phyloP scores from a whole-genome alignment of 2,888 invertebrate genomes.

The Drosophila barbarae region DNA sequence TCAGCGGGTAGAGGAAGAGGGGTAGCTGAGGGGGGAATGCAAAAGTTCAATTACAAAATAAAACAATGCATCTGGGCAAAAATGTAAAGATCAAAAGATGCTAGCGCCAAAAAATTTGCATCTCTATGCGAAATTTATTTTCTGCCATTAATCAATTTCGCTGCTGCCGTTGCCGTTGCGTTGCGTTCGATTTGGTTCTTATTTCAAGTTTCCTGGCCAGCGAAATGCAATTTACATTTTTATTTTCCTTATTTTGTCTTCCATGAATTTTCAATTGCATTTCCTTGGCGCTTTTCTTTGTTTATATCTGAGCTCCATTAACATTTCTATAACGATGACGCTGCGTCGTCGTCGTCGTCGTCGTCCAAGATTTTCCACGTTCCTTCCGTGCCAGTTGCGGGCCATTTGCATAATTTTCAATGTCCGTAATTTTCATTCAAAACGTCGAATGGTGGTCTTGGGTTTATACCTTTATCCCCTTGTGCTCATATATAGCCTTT shows the following conservation, averaged over 20 bases:
- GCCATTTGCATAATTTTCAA: constrained; percentile 69
- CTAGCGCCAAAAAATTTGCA: constrained; percentile 37
- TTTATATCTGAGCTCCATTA: constrained; percentile 44
- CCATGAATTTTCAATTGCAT: constrained; percentile 59
- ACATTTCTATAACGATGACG: constrained; percentile 58
- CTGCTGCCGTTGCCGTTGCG: constrained; percentile 13
- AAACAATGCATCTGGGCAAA: constrained; percentile 36
- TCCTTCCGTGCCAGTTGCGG: constrained; percentile 10
- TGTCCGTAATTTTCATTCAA: constrained; percentile 55
- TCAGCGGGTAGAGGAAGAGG: neutral
- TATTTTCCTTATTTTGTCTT: constrained; percentile 26
- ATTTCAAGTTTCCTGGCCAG: constrained; percentile 9
- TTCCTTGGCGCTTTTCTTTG: constrained; percentile 32
- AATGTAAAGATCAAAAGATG: constrained; percentile 57
- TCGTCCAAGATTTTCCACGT: constrained; percentile 44
- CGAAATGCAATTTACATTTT: constrained; percentile 47
- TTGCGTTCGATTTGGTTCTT: constrained; percentile 13
- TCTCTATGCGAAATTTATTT: constrained; percentile 37
- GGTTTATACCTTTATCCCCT: constrained; percentile 32
- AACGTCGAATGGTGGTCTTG: constrained; percentile 2
- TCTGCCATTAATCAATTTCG: constrained; percentile 53
- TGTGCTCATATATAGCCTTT: neutral
- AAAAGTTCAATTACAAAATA: constrained; percentile 41
- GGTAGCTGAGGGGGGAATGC: neutral
- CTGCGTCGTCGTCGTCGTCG: constrained; percentile 18